Evolutionary conservation across 2,888 invertebrate genomes (phyloP).

Genomic region (Cremastinae sp.): DNA sequence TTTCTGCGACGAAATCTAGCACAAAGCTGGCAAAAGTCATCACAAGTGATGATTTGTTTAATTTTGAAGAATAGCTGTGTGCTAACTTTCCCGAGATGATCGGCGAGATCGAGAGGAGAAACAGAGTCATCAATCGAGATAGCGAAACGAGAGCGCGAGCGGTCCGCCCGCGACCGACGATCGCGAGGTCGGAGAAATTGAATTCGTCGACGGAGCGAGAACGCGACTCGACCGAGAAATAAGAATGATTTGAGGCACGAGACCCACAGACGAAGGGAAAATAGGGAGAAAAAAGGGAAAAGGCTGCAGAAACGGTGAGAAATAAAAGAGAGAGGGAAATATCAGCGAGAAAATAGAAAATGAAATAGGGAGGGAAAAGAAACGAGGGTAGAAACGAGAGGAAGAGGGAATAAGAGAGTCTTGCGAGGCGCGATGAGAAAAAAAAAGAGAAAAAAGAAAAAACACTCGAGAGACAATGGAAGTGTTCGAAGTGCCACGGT

Average conservation of each 20-base stretch:
- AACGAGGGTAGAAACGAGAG: slow-evolving; percentile 17
- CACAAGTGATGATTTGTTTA: no score
- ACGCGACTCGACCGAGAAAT: slow-evolving; percentile 37
- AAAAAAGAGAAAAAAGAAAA: slow-evolving; percentile 44
- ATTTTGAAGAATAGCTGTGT: no score
- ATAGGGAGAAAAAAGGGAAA: slow-evolving; percentile 17
- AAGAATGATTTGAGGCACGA: slow-evolving; percentile 40
- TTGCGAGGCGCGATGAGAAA: slow-evolving; percentile 36
- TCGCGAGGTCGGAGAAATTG: slow-evolving; percentile 28
- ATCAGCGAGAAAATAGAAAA: slow-evolving; percentile 1
- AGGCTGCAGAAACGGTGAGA: slow-evolving; percentile 40
- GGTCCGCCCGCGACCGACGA: neutral
- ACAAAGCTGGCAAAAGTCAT: no score
- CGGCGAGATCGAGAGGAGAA: no score
- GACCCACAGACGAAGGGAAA: slow-evolving; percentile 26
- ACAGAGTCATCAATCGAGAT: slow-evolving; percentile 34
- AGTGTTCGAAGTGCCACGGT: slow-evolving; percentile 15
- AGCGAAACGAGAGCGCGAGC: slow-evolving; percentile 12
- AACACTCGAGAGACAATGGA: slow-evolving; percentile 47
- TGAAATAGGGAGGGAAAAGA: slow-evolving; percentile 16
- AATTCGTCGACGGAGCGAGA: slow-evolving; percentile 31
- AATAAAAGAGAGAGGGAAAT: slow-evolving; percentile 29
- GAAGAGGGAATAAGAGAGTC: no score
- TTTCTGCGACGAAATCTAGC: no score
- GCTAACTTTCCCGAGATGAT: no score